Evolutionary conservation across 2,888 invertebrate species (phyloP).

Genomic region (Arctia plantaginis): DNA sequence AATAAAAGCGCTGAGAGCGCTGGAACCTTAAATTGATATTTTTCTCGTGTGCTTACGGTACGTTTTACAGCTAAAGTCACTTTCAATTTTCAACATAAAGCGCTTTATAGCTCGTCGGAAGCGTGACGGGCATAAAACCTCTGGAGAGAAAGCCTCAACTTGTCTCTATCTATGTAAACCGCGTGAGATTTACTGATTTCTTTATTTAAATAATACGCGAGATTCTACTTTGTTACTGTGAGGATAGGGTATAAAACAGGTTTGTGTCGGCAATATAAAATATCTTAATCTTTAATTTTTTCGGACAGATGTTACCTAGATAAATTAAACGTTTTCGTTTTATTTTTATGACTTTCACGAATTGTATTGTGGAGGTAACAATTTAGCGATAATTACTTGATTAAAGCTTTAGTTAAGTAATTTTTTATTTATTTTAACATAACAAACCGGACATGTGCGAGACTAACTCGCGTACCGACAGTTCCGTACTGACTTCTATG

Average conservation of each 20-base stretch:
- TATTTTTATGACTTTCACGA: constrained; percentile 61
- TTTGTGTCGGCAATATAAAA: constrained; percentile 41
- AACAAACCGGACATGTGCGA: background rate
- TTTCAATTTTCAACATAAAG: constrained; percentile 83
- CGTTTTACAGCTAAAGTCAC: constrained; percentile 83
- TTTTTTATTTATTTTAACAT: background rate
- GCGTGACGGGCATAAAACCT: constrained; percentile 80
- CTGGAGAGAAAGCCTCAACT: constrained; percentile 66
- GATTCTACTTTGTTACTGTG: constrained; percentile 46
- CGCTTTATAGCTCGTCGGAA: constrained; percentile 76
- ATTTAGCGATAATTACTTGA: constrained; percentile 31
- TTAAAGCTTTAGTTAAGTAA: constrained; percentile 35
- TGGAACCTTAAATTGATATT: constrained; percentile 74
- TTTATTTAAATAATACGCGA: constrained; percentile 44
- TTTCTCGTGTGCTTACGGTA: constrained; percentile 66
- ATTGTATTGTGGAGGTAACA: constrained; percentile 51
- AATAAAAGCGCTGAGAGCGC: constrained; percentile 61
- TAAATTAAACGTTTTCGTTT: constrained; percentile 67
- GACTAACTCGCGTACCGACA: no score
- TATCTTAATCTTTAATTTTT: constrained; percentile 66
- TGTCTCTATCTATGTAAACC: constrained; percentile 68
- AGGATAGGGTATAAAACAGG: constrained; percentile 38
- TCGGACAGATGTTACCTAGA: constrained; percentile 69
- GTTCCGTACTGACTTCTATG: no score
- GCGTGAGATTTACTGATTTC: constrained; percentile 62